Percentiles rank a stretch among this genome's conserved stretches.
phyloP scores from a whole-genome alignment of 2,113 vertebrate genomes.

The Carollia perspicillata region DNA sequence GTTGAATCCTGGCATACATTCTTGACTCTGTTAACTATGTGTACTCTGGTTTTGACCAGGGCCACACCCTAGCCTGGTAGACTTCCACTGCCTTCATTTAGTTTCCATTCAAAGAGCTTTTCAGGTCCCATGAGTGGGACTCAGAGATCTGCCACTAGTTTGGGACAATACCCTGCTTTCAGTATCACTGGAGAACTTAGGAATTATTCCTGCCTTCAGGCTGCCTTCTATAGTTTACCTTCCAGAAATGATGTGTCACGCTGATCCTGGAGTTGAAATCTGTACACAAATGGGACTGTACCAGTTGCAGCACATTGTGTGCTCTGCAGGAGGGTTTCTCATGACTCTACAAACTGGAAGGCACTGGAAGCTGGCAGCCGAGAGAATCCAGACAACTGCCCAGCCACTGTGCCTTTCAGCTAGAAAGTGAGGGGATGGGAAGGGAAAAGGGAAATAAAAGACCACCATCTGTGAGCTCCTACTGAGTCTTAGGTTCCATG shows the following conservation, averaged over 20 bases:
- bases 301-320: background rate
- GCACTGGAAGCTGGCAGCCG: background rate
- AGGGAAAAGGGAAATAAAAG: background rate
- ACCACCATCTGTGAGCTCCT: background rate
- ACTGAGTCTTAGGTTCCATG: background rate
- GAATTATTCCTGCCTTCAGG: background rate
- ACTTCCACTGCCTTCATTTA: background rate
- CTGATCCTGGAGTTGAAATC: background rate
- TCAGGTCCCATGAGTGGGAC: background rate
- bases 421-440: background rate
- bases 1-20: background rate
- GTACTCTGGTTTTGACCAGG: background rate
- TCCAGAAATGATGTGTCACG: background rate
- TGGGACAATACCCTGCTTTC: background rate
- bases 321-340: background rate
- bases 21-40: background rate
- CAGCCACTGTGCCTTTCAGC: background rate
- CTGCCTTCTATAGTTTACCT: background rate
- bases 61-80: background rate
- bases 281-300: background rate
- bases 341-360: background rate
- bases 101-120: background rate
- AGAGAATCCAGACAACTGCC: background rate
- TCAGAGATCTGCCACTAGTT: background rate
- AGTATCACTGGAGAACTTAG: background rate